Base-by-base conservation (phyloP, 2,888 invertebrate genomes). In the Tetramorium bicarinatum region DNA sequence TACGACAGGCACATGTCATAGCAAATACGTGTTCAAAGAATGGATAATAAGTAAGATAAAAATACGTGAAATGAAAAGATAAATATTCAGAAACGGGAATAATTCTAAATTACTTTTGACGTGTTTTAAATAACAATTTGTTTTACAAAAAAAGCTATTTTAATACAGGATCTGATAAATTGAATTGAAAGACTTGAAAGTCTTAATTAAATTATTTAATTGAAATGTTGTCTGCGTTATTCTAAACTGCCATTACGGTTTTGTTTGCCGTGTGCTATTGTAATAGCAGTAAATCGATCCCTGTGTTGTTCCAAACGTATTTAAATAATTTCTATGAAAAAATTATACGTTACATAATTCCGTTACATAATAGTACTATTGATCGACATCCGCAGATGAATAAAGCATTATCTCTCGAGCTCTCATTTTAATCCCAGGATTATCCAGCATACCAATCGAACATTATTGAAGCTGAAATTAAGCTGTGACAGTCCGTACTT, bases 391-490 rank as follows among this genome's bases (percentile, higher is more conserved):
- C 76, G 84, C 87, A 77, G 64, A 76, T 82, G 86, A 85, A 85
- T 85, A 84, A 84, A 74, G 81, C 79, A 90, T 89, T 90, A 90
- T 87, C 88, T 81, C 72, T 69, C 82, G 71, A 81, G 85, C 87
- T 81, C 87, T 90, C 83, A 67, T 81, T 74, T 85, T 87, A 82
- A 90, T 91, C 89, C 86, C 41, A 21, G 87, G 91, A 91, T 91
- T 91, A 91, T 91, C 91, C 88, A 88, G 81, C 85, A 85, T 89
- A 87, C 87, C 87, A 87, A 87, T 80, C 47, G 61, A 82, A 74
- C 86, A 84, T 85, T 87, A 89, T 91, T 87, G 82, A 84, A 80
- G 56, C 80, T 64, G 62, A 77, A 83, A 87, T 90, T 89, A 89
- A 82, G 66, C 49, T 49, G 82, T 54, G 80, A 75, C 67, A 52